Percentiles rank a stretch among this genome's conserved stretches.
Evolutionary conservation across 2,888 invertebrate species (phyloP).

Genomic region (Parnassius mnemosyne): DNA sequence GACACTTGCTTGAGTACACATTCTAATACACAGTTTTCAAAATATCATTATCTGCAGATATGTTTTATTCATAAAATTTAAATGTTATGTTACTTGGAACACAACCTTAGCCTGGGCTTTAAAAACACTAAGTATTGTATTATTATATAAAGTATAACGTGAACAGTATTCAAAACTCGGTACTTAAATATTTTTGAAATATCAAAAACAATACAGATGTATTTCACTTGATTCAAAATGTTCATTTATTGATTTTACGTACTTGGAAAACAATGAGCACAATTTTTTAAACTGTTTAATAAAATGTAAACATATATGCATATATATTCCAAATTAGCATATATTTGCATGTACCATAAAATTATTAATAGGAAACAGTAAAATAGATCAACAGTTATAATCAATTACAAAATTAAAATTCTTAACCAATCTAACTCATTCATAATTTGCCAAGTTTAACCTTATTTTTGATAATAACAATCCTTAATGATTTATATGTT

Average conservation of each 20-base stretch:
- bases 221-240: no score
- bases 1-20: conserved; percentile 32
- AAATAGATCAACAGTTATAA: not conserved
- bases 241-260: no score
- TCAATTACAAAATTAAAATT: conserved; percentile 8
- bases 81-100: no score
- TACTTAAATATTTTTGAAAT: no score
- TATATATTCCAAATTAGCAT: not conserved
- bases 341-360: not conserved
- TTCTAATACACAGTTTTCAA: conserved; percentile 29
- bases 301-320: not conserved
- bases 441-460: conserved; percentile 4
- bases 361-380: not conserved
- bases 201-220: no score
- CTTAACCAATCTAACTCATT: conserved; percentile 14
- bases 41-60: conserved; percentile 26
- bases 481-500: conserved; percentile 22
- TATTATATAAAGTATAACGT: no score
- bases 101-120: no score
- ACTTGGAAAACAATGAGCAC: no score
- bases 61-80: not conserved
- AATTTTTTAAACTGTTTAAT: no score
- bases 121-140: no score
- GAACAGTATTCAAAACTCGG: no score
- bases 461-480: not conserved